phyloP scores from a whole-genome alignment of 2,797 vertebrate genomes.

The Artibeus jamaicensis region DNA sequence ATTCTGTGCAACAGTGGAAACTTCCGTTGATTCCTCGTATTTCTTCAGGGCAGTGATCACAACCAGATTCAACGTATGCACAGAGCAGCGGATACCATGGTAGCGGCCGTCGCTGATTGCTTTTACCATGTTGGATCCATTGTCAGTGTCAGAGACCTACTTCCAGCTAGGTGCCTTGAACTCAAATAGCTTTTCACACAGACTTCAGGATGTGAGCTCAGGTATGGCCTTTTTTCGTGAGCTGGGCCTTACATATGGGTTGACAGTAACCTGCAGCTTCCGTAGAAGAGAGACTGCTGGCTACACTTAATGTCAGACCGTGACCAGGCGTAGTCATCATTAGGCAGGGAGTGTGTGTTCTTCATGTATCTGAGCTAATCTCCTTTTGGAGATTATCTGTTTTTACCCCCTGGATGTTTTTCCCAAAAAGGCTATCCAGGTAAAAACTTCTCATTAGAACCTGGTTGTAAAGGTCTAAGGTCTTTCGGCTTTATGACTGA shows the following conservation, averaged over 20 bases:
- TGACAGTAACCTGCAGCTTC: constrained; percentile 73
- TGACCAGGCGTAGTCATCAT: constrained; percentile 7
- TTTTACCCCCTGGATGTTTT: constrained; percentile 2
- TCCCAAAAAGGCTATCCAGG: not conserved
- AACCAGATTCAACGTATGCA: constrained; percentile 79
- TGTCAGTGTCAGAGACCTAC: constrained; percentile 79
- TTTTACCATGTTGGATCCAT: constrained; percentile 80
- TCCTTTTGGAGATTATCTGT: constrained; percentile 16
- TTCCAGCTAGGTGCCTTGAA: constrained; percentile 81
- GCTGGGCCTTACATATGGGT: constrained; percentile 78
- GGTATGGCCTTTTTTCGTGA: constrained; percentile 80
- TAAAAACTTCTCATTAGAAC: constrained; percentile 23
- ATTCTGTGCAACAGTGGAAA: constrained; percentile 75
- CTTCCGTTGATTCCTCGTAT: constrained; percentile 79
- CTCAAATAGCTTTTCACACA: constrained; percentile 80
- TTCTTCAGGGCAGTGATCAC: constrained; percentile 80
- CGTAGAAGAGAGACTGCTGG: constrained; percentile 46
- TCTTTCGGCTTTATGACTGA: constrained; percentile 8
- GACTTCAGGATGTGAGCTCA: constrained; percentile 79
- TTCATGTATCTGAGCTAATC: constrained; percentile 22
- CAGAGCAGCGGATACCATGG: constrained; percentile 79
- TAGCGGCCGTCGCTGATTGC: constrained; percentile 80
- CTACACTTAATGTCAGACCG: constrained; percentile 42
- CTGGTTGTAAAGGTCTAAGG: not conserved
- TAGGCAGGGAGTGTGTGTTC: constrained; percentile 55